Evolutionary conservation across 1,140 invertebrate genomes (phyloP).

Genomic region (Proctacanthus coquilletti): DNA sequence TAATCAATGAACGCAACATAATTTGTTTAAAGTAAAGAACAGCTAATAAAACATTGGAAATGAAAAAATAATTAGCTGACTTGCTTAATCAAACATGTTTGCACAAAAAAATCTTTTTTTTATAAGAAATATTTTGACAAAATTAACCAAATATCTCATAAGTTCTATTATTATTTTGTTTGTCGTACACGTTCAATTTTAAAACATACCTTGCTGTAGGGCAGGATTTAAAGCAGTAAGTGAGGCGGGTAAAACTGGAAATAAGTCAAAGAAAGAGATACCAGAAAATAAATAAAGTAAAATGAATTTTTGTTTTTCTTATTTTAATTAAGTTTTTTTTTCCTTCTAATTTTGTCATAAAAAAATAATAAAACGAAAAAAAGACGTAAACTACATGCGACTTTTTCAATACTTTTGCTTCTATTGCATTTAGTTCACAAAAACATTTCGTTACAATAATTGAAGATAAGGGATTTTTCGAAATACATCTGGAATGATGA

Average conservation of each 20-base stretch:
- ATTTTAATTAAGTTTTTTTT: not conserved
- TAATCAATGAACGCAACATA: too few species aligned
- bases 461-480: too few species aligned
- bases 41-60: too few species aligned
- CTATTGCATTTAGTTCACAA: not conserved
- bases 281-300: too few species aligned
- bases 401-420: not conserved
- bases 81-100: too few species aligned
- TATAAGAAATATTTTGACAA: too few species aligned
- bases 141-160: constrained; percentile 1
- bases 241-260: constrained; percentile 26
- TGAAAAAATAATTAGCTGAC: too few species aligned
- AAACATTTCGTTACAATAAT: too few species aligned
- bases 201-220: constrained; percentile 22
- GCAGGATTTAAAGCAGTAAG: constrained; percentile 28
- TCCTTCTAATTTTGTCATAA: not conserved
- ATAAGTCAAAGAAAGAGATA: not conserved
- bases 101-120: too few species aligned
- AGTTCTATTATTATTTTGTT: not conserved
- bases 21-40: too few species aligned
- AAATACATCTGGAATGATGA: too few species aligned
- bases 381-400: constrained; percentile 1
- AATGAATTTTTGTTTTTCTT: not conserved
- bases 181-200: not conserved
- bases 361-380: not conserved